A percentile compares a stretch with the other conserved stretches of the same genome.
Evolutionary conservation across 2,888 invertebrate species (phyloP).

Genomic region (Coleophora deauratella): DNA sequence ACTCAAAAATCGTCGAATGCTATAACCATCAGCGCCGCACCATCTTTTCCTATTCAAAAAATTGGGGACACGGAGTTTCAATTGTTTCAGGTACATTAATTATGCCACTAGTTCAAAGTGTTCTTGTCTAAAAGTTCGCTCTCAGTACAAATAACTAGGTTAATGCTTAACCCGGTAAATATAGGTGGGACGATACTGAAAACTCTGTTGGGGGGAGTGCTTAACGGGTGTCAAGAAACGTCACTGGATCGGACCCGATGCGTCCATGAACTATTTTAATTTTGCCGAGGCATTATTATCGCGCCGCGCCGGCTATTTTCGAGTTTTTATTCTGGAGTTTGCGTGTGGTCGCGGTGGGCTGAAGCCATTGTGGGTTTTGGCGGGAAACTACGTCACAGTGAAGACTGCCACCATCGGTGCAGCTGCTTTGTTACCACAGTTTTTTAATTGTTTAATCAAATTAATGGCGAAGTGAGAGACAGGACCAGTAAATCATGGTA

Average conservation of each 20-base stretch:
- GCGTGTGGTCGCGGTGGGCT: constrained; percentile 67
- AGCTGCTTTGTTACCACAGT: constrained; percentile 20
- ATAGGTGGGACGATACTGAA: constrained; percentile 9
- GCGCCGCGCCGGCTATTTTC: constrained; percentile 59
- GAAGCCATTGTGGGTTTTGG: constrained; percentile 51
- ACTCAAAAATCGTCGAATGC: no score
- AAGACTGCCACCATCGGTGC: constrained; percentile 41
- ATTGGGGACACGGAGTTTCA: no score
- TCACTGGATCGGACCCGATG: constrained; percentile 28
- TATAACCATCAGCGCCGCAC: no score
- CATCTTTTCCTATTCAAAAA: no score
- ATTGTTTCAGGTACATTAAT: no score
- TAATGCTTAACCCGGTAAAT: no score
- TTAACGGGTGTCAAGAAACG: constrained; percentile 24
- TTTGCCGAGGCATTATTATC: constrained; percentile 46
- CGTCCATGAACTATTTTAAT: constrained; percentile 58
- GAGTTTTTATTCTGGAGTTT: constrained; percentile 71
- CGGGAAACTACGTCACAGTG: constrained; percentile 58
- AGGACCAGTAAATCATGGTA: no score
- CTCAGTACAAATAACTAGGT: no score
- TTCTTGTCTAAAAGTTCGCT: no score
- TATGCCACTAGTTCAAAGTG: no score
- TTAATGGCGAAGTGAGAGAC: no score
- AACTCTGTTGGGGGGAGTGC: constrained; percentile 58
- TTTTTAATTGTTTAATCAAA: background rate